A percentile compares a stretch with the other conserved stretches of the same genome.
These are phyloP conservation scores for Dryadula phaetusa DNA, from an alignment of 2,888 invertebrate species.

Conservation along the genomic window DNA sequence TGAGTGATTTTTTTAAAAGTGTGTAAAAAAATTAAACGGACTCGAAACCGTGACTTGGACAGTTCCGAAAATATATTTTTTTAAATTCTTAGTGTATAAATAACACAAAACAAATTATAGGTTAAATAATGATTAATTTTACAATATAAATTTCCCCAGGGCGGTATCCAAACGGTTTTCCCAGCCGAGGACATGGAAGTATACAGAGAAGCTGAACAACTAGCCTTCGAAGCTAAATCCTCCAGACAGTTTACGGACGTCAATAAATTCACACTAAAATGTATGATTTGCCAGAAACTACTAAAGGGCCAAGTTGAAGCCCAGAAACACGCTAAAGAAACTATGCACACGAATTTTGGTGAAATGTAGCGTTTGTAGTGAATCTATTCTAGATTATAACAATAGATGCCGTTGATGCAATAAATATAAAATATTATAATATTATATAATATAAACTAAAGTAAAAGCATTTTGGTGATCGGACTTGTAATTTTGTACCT, in stretches of 20 bases:
- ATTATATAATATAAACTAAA: not conserved
- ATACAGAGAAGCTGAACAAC: constrained; percentile 91
- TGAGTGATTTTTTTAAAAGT: too few species aligned
- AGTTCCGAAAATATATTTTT: too few species aligned
- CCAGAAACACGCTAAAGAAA: constrained; percentile 92
- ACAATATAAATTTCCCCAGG: too few species aligned
- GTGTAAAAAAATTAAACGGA: too few species aligned
- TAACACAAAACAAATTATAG: too few species aligned
- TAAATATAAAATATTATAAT: constrained; percentile 5
- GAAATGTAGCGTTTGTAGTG: constrained; percentile 84
- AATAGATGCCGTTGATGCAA: constrained; percentile 11
- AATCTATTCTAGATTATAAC: constrained; percentile 23
- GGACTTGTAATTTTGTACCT: constrained; percentile 21
- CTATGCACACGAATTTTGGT: constrained; percentile 92
- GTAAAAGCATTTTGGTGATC: constrained; percentile 19
- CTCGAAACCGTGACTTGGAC: too few species aligned
- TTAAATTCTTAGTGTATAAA: too few species aligned
- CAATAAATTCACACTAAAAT: constrained; percentile 92
- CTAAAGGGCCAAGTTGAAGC: constrained; percentile 93
- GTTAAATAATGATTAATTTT: too few species aligned
- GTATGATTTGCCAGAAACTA: constrained; percentile 90
- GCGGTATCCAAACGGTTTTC: constrained; percentile 91
- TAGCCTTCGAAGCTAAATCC: constrained; percentile 94
- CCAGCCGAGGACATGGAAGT: constrained; percentile 89
- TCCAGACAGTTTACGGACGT: constrained; percentile 96